Conservation (phyloP, 2,113 vertebrate genomes). For the Larimichthys polyactis region DNA sequence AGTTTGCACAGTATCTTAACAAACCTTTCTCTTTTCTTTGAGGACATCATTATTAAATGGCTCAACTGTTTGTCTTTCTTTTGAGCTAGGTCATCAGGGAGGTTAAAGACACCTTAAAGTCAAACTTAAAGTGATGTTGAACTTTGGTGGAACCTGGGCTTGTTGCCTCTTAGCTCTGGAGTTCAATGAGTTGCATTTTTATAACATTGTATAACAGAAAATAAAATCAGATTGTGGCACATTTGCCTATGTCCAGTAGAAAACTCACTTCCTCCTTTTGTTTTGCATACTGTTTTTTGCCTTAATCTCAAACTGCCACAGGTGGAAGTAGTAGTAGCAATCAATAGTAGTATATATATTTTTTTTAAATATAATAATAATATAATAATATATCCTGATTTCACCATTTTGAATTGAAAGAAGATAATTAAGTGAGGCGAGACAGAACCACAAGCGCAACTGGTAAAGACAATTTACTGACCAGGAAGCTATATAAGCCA, state of each 20-base stretch:
- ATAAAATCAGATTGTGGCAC: not conserved
- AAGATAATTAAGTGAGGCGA: not conserved
- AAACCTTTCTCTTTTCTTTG: conserved; percentile 42
- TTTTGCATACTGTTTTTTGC: not conserved
- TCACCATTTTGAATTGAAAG: not conserved
- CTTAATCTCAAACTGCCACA: not conserved
- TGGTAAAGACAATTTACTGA: not conserved
- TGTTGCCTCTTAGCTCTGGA: not conserved
- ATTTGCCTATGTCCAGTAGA: not conserved
- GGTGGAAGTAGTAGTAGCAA: not conserved
- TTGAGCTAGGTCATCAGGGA: conserved; percentile 31
- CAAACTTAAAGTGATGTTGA: conserved; percentile 11
- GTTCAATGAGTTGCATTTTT: not conserved
- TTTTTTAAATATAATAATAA: no score
- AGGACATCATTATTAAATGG: conserved; percentile 41
- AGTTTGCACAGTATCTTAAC: conserved; percentile 57
- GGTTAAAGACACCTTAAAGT: conserved; percentile 36
- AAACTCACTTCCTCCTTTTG: not conserved
- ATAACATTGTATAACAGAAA: no score
- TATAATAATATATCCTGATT: no score
- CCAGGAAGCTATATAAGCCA: conserved; percentile 10
- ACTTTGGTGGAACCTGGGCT: not conserved
- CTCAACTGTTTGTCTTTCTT: conserved; percentile 51
- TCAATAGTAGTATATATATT: not conserved
- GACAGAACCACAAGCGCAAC: not conserved